Conservation (phyloP, 2,888 invertebrate genomes). For the Thelaira solivaga region DNA sequence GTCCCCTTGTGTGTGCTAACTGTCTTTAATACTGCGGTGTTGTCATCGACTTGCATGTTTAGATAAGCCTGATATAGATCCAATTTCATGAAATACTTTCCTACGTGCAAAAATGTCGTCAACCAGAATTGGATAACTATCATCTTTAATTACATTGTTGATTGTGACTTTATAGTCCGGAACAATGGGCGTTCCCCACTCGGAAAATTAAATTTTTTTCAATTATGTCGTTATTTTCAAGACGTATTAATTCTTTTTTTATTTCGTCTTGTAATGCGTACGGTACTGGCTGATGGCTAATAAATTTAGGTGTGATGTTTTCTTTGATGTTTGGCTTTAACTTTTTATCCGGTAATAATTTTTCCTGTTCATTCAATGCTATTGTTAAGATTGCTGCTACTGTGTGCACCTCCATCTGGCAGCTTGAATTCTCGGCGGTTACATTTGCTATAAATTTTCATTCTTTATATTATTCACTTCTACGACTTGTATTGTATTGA, state of each 20-base stretch:
- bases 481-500: background rate
- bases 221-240: background rate
- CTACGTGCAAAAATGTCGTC: background rate
- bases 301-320: background rate
- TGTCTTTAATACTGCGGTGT: conserved; percentile 61
- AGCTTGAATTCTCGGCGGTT: background rate
- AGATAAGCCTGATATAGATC: background rate
- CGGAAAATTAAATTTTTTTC: background rate
- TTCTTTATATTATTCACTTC: background rate
- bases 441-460: background rate
- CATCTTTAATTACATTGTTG: background rate
- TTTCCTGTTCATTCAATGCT: background rate
- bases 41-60: background rate
- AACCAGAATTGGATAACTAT: background rate
- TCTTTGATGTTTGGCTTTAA: background rate
- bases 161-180: background rate
- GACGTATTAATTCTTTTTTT: background rate
- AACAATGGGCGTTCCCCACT: background rate
- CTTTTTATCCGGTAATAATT: background rate
- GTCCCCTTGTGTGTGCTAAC: conserved; percentile 63
- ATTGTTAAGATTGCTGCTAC: background rate
- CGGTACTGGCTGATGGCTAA: background rate
- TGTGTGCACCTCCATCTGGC: background rate
- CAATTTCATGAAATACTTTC: background rate
- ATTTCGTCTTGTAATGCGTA: background rate